phyloP scores from a whole-genome alignment of 2,888 invertebrate genomes.

The Mactromeris polynyma region DNA sequence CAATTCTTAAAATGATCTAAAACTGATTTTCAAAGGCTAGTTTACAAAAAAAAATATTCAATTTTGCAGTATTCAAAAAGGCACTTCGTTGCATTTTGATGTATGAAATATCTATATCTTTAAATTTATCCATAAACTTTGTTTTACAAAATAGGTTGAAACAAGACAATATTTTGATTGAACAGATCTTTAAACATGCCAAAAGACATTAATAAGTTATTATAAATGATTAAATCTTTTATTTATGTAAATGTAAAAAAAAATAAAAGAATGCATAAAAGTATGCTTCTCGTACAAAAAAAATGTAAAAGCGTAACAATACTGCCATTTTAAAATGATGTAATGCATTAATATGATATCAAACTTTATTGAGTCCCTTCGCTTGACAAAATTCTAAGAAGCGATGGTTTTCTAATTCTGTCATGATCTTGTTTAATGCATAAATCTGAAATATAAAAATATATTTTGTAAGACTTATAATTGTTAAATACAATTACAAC shows the following conservation, averaged over 20 bases:
- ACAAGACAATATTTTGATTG: too few species aligned
- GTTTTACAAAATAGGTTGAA: too few species aligned
- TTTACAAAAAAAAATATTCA: too few species aligned
- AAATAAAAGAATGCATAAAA: not conserved
- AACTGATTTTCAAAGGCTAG: too few species aligned
- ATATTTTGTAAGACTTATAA: too few species aligned
- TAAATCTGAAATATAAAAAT: constrained; percentile 79
- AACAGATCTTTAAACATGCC: not conserved
- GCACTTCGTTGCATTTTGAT: too few species aligned
- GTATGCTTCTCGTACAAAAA: not conserved
- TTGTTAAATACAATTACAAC: too few species aligned
- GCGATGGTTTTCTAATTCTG: constrained; percentile 80
- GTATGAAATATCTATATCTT: too few species aligned
- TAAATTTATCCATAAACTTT: too few species aligned
- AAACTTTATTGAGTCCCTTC: constrained; percentile 69
- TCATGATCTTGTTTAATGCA: constrained; percentile 84
- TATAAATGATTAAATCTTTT: not conserved
- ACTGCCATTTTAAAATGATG: not conserved
- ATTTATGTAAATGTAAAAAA: not conserved
- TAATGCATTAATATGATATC: not conserved
- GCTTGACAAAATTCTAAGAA: constrained; percentile 79
- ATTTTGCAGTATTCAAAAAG: too few species aligned
- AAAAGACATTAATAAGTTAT: not conserved
- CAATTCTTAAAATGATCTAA: not conserved
- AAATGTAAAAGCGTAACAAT: not conserved